These are phyloP conservation scores for Agelas oroides DNA, from an alignment of 37 sponge, comb jelly and placozoan genomes.

Conservation along the genomic window DNA sequence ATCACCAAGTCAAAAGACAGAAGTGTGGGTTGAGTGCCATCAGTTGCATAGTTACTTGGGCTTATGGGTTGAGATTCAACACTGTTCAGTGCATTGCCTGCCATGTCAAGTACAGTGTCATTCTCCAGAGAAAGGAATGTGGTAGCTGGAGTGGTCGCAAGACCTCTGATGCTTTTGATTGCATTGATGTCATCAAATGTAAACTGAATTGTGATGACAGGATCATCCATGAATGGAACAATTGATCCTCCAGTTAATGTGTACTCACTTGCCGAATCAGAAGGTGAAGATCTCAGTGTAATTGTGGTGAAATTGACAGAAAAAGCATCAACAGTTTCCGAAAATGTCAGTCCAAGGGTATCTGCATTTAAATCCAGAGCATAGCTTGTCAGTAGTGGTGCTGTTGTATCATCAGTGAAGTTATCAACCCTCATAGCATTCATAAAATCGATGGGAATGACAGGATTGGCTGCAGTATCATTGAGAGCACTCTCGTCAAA, in stretches of 20 bases:
- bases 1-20: conserved; percentile 82
- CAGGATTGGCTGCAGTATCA: conserved; percentile 74
- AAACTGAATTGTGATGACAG: conserved; percentile 54
- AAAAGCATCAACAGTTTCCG: conserved; percentile 71
- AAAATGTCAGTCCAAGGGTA: conserved; percentile 72
- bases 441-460: conserved; percentile 31
- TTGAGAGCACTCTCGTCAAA: conserved; percentile 58
- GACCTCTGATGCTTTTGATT: conserved; percentile 51
- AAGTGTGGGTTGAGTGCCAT: conserved; percentile 70
- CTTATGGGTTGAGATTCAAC: background rate
- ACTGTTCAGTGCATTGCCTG: conserved; percentile 49
- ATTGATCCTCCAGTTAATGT: conserved; percentile 75
- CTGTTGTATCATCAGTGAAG: conserved; percentile 48
- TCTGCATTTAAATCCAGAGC: conserved; percentile 74
- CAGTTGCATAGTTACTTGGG: conserved; percentile 27
- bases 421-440: conserved; percentile 58
- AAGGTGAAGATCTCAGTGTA: conserved; percentile 56
- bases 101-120: conserved; percentile 72
- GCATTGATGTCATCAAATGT: conserved; percentile 77
- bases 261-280: conserved; percentile 20
- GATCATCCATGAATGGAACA: conserved; percentile 36
- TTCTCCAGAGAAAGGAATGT: conserved; percentile 66
- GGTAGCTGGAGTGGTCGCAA: conserved; percentile 28
- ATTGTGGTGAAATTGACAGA: conserved; percentile 57
- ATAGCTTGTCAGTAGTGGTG: conserved; percentile 60